Evolutionary conservation across 2,888 invertebrate species (phyloP), one percentile per base, ranked within the genome.

Genomic region (Tiliacea citrago): DNA sequence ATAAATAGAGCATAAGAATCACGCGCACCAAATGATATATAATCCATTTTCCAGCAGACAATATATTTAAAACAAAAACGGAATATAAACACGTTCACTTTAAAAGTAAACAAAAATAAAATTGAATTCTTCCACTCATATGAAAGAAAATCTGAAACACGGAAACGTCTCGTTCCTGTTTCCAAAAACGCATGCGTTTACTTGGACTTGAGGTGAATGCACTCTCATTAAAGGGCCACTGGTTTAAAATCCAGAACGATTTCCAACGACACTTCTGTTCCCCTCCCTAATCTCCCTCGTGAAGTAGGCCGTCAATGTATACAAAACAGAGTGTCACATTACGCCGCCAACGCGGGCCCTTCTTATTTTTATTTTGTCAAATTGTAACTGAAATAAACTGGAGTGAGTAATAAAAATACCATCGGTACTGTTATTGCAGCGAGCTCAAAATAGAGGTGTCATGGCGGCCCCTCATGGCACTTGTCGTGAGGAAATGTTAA

Each of bases 321-420:
- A 77, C 68, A 77, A 75, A 89, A 84, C 87, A 73, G 82, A 88
- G 91, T 93, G 93, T 93, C 93, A 91, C 92, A 90, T 92, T 92
- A 92, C 91, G 89, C 88, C 87, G 88, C 86, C 86, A 80, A 84
- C 87, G 84, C 73, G 69, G 86, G 94, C 93, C 95, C 94, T 93
- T 92, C 93, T 94, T 95, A 95, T 95, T 96, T 96, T 95, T 95
- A 95, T 96, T 96, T 96, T 95, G 96, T 96, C 95, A 96, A 96
- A 96, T 96, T 95, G 96, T 96, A 96, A 93, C 96, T 95, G 95
- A 96, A 96, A 96, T 95, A 95, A 95, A 94, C 96, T 91, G 93
- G 94, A 92, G 93, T 91, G 92, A 91, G 93, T 93, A 96, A 96
- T 96, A 96, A 96, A 96, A 96, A 96, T 96, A 96, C 95, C 95